Percentiles rank a stretch among this genome's conserved stretches.
Evolutionary conservation across 2,113 vertebrate genomes (phyloP).

Genomic region (Hippocampus guttulatus): DNA sequence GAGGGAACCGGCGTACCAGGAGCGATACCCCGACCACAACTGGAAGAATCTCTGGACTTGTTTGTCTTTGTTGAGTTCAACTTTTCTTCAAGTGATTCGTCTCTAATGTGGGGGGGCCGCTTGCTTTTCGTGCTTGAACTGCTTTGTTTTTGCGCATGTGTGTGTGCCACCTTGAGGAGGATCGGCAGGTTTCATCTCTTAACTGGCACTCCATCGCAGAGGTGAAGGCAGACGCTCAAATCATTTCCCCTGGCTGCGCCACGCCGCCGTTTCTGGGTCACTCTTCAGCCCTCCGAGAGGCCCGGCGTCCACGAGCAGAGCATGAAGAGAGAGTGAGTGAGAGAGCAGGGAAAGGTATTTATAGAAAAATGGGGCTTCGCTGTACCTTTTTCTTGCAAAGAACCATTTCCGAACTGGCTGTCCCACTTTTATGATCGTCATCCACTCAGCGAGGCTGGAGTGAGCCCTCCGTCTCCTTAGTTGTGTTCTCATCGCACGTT

Average conservation of each 20-base stretch:
- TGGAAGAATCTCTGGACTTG: not conserved
- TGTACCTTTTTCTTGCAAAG: conserved; percentile 75
- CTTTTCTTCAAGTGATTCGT: not conserved
- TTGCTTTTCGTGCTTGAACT: not conserved
- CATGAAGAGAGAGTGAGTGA: conserved; percentile 45
- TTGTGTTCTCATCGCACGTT: conserved; percentile 61
- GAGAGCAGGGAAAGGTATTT: conserved; percentile 69
- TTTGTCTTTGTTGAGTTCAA: not conserved
- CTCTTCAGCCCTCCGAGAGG: conserved; percentile 69
- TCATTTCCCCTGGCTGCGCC: conserved; percentile 68
- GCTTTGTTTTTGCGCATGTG: not conserved
- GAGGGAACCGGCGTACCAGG: not conserved
- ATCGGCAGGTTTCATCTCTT: conserved; percentile 35
- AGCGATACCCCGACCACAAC: not conserved
- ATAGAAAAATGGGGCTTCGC: conserved; percentile 81
- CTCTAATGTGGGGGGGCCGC: not conserved
- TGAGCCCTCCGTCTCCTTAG: conserved; percentile 54
- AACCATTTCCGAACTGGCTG: conserved; percentile 73
- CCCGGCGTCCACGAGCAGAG: conserved; percentile 58
- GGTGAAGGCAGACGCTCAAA: conserved; percentile 53
- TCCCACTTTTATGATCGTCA: conserved; percentile 71
- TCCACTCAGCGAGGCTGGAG: conserved; percentile 59
- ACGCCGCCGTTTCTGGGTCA: conserved; percentile 75
- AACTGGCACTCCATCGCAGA: conserved; percentile 38
- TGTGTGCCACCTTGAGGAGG: conserved; percentile 47